Evolutionary conservation across 2,797 vertebrate genomes (phyloP).

Genomic region (Gallinago solitaria): DNA sequence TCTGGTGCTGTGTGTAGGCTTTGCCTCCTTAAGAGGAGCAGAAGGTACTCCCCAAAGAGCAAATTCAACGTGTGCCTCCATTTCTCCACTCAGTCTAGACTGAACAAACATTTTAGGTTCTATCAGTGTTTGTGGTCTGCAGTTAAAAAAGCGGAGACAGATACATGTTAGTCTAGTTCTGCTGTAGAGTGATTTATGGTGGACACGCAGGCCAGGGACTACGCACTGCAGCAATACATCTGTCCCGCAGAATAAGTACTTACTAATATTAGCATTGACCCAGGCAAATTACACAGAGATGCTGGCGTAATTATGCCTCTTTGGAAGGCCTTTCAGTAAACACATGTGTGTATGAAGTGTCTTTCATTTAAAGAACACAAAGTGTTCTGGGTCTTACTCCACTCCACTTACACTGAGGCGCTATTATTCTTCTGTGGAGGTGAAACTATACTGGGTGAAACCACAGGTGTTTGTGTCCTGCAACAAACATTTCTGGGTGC

Average conservation of each 20-base stretch:
- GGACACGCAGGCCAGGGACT: background rate
- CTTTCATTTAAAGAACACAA: conserved; percentile 20
- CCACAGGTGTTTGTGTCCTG: background rate
- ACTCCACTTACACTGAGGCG: background rate
- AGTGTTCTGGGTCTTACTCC: background rate
- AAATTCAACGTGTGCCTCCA: background rate
- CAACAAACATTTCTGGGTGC: conserved; percentile 9
- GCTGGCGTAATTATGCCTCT: background rate
- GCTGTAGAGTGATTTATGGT: background rate
- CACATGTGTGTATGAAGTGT: background rate
- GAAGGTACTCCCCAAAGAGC: background rate
- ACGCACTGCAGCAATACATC: background rate
- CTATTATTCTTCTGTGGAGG: background rate
- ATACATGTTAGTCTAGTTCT: conserved; percentile 2
- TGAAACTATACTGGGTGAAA: background rate
- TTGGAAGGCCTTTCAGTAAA: background rate
- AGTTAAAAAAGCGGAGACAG: conserved; percentile 11
- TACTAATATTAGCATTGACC: conserved; percentile 40
- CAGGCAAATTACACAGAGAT: background rate
- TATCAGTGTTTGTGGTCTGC: conserved; percentile 22
- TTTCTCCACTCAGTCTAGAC: conserved; percentile 39
- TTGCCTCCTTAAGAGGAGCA: background rate
- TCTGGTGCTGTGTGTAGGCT: background rate
- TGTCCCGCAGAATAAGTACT: conserved; percentile 3
- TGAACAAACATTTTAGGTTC: conserved; percentile 21